A percentile compares a stretch with the other conserved stretches of the same genome.
phyloP scores from a whole-genome alignment of 2,888 invertebrate genomes.

The Cryptosula pallasiana region DNA sequence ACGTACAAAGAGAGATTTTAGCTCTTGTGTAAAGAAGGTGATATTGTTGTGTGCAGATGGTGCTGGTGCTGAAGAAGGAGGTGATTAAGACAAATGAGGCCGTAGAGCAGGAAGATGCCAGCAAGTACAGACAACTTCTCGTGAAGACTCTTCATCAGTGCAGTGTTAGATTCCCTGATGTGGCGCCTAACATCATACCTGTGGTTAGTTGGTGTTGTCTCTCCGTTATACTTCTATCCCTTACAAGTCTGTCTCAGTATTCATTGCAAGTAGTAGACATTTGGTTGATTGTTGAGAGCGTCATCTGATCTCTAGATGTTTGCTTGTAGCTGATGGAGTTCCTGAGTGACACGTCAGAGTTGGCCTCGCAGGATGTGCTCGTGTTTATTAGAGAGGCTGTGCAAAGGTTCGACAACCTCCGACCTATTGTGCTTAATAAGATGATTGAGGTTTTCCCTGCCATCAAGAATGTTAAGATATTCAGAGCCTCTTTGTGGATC shows the following conservation, averaged over 20 bases:
- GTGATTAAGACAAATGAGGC: slow-evolving; percentile 81
- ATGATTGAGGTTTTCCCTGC: slow-evolving; percentile 75
- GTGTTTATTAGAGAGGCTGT: slow-evolving; percentile 94
- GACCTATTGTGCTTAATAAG: slow-evolving; percentile 69
- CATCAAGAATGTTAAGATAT: slow-evolving; percentile 85
- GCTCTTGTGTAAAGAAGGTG: too few relatives aligned
- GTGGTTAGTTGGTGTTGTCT: slow-evolving; percentile 61
- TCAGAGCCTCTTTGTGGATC: slow-evolving; percentile 93
- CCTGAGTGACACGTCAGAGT: slow-evolving; percentile 58
- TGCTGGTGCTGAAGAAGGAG: slow-evolving; percentile 83
- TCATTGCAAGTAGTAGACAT: too few relatives aligned
- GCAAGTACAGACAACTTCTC: slow-evolving; percentile 87
- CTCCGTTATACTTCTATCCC: too few relatives aligned
- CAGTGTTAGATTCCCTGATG: slow-evolving; percentile 85
- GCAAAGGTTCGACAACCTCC: slow-evolving; percentile 77
- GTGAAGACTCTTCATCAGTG: slow-evolving; percentile 91
- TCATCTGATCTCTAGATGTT: too few relatives aligned
- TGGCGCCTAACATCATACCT: slow-evolving; percentile 86
- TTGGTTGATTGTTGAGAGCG: too few relatives aligned
- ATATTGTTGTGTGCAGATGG: too few relatives aligned
- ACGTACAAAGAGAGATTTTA: too few relatives aligned
- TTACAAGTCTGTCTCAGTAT: too few relatives aligned
- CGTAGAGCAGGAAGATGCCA: slow-evolving; percentile 86
- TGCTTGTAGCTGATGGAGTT: slow-evolving; percentile 72
- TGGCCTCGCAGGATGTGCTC: slow-evolving; percentile 86